phyloP scores from a whole-genome alignment of 1,140 invertebrate species.

The Zophobas morio region DNA sequence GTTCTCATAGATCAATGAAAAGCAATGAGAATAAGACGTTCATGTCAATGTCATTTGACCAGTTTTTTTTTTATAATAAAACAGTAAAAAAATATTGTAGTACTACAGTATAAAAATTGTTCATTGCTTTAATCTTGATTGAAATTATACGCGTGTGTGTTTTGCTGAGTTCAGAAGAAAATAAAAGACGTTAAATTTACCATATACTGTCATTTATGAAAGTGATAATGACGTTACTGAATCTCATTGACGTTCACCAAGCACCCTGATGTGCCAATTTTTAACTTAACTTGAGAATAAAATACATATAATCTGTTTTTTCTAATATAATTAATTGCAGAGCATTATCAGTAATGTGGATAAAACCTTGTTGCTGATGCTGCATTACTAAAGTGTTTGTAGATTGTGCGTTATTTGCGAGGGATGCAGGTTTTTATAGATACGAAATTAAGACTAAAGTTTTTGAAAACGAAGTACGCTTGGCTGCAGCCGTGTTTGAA shows the following conservation, averaged over 20 bases:
- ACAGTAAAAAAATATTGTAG: too few species aligned
- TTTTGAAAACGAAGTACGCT: slow-evolving; percentile 90
- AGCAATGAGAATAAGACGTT: too few species aligned
- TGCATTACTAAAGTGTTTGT: slow-evolving; percentile 90
- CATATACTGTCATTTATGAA: too few species aligned
- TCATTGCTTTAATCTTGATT: too few species aligned
- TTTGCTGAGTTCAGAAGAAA: too few species aligned
- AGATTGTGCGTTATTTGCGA: slow-evolving; percentile 88
- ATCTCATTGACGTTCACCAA: slow-evolving; percentile 70
- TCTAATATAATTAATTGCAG: slow-evolving; percentile 71
- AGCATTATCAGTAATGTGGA: slow-evolving; percentile 90
- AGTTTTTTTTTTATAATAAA: too few species aligned
- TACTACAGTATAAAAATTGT: too few species aligned
- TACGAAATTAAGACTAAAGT: slow-evolving; percentile 90
- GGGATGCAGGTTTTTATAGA: slow-evolving; percentile 89
- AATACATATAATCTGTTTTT: neutral
- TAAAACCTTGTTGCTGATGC: slow-evolving; percentile 88
- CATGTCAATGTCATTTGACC: too few species aligned
- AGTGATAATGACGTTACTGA: too few species aligned
- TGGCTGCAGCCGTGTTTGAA: slow-evolving; percentile 89
- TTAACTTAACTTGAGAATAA: slow-evolving; percentile 73
- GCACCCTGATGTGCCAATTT: slow-evolving; percentile 86
- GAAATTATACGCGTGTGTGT: too few species aligned
- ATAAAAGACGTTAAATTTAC: too few species aligned
- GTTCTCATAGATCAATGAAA: too few species aligned